phyloP scores from a whole-genome alignment of 2,797 vertebrate species.

The Zonotrichia albicollis region DNA sequence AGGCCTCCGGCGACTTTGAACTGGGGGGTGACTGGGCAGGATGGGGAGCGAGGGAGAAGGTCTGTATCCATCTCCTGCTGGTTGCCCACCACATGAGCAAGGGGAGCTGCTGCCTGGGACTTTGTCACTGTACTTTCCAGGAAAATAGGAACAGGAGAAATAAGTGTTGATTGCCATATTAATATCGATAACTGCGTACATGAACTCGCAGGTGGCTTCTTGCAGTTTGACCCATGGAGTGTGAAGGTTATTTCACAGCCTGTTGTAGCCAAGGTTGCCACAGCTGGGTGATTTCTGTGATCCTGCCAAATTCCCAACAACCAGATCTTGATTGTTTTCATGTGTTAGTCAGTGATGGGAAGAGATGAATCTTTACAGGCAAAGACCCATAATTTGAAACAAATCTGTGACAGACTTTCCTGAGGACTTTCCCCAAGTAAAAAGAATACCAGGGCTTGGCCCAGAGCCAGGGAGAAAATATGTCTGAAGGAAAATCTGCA shows the following conservation, averaged over 20 bases:
- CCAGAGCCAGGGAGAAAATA: slow-evolving; percentile 13
- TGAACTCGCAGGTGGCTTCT: slow-evolving; percentile 2
- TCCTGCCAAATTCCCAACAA: neutral
- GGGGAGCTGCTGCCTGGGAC: neutral
- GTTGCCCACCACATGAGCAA: neutral
- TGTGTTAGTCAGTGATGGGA: neutral
- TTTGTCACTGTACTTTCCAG: neutral
- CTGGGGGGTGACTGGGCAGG: neutral
- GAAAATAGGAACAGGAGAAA: neutral
- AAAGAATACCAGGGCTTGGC: slow-evolving; percentile 37
- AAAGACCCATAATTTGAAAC: neutral
- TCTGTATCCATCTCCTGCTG: neutral
- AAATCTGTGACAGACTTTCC: neutral
- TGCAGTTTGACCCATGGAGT: neutral
- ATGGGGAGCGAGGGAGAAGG: neutral
- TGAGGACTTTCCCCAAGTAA: slow-evolving; percentile 42
- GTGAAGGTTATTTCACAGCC: slow-evolving; percentile 22
- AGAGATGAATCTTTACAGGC: slow-evolving; percentile 5
- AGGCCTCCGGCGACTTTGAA: slow-evolving; percentile 50
- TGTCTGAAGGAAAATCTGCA: neutral
- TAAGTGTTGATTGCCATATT: neutral
- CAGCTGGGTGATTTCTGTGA: neutral
- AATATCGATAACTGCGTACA: accelerated
- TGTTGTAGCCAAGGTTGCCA: neutral
- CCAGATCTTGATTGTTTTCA: neutral